Evolutionary conservation across 2,113 vertebrate species (phyloP).

Genomic region (Tenrec ecaudatus): DNA sequence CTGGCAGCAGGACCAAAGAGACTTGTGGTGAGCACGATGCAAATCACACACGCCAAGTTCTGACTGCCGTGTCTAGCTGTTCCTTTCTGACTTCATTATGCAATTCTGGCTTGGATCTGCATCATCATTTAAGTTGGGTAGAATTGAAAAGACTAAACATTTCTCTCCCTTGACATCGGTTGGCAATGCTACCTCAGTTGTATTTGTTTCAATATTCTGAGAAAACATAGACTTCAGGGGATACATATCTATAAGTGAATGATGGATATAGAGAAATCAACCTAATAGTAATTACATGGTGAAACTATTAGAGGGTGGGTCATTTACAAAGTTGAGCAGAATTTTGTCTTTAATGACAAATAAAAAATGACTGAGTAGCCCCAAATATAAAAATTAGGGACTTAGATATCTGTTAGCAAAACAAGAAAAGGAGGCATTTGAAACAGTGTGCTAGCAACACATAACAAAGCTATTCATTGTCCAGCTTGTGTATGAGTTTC

Average conservation of each 20-base stretch:
- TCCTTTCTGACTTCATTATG: neutral
- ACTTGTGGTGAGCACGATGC: too few relatives aligned
- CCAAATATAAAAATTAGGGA: too few relatives aligned
- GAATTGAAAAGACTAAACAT: neutral
- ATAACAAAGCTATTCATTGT: too few relatives aligned
- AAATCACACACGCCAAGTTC: neutral
- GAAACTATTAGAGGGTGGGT: neutral
- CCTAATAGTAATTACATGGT: neutral
- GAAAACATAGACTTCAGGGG: neutral
- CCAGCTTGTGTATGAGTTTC: too few relatives aligned
- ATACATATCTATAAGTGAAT: neutral
- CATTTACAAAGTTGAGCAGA: slow-evolving; percentile 11
- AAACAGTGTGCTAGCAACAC: too few relatives aligned
- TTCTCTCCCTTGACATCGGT: neutral
- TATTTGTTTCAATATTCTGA: neutral
- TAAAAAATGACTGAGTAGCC: too few relatives aligned
- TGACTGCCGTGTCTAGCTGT: neutral
- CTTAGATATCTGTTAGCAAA: too few relatives aligned
- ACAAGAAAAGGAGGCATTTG: too few relatives aligned
- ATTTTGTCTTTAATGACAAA: too few relatives aligned
- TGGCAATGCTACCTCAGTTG: neutral
- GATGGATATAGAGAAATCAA: neutral
- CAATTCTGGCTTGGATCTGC: neutral
- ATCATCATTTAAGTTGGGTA: neutral
- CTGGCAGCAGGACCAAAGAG: too few relatives aligned